A percentile compares a stretch with the other conserved stretches of the same genome.
These are phyloP conservation scores for Tenebrosternarchus preto DNA, from an alignment of 2,113 vertebrate species.

Conservation along the genomic window DNA sequence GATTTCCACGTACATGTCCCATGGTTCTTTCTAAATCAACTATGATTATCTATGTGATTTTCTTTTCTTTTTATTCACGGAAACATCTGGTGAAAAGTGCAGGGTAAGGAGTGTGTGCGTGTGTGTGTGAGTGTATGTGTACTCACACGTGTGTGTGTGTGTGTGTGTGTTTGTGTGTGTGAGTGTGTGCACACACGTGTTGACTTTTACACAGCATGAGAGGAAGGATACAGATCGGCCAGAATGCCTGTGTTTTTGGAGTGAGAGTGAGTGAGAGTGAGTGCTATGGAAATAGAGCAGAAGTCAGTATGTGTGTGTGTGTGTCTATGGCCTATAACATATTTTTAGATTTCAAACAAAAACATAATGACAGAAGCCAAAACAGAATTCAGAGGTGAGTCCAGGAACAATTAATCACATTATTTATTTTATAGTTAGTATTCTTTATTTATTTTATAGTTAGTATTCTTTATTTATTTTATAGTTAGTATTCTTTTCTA, in stretches of 20 bases:
- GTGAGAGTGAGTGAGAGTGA: neutral
- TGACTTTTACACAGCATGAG: neutral
- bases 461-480: neutral
- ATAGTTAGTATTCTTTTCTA: neutral
- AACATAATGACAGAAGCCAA: too few relatives aligned
- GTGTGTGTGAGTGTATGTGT: too few relatives aligned
- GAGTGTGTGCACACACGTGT: neutral
- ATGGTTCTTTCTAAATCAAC: too few relatives aligned
- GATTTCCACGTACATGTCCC: too few relatives aligned
- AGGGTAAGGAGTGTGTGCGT: neutral
- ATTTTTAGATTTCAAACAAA: too few relatives aligned
- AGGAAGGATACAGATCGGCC: conserved; percentile 19
- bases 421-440: too few relatives aligned
- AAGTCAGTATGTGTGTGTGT: neutral
- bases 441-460: neutral
- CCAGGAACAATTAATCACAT: too few relatives aligned
- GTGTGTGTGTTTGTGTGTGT: conserved; percentile 3
- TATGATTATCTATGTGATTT: conserved; percentile 8
- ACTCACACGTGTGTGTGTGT: conserved; percentile 7
- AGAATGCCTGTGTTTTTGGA: neutral
- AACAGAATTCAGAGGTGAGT: too few relatives aligned
- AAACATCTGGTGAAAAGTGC: conserved; percentile 20
- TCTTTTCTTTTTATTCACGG: conserved; percentile 15
- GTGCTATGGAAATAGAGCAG: neutral
- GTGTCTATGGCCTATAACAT: neutral